Evolutionary conservation across 2,797 vertebrate genomes (phyloP).

Genomic region (Onychomys leucogaster): DNA sequence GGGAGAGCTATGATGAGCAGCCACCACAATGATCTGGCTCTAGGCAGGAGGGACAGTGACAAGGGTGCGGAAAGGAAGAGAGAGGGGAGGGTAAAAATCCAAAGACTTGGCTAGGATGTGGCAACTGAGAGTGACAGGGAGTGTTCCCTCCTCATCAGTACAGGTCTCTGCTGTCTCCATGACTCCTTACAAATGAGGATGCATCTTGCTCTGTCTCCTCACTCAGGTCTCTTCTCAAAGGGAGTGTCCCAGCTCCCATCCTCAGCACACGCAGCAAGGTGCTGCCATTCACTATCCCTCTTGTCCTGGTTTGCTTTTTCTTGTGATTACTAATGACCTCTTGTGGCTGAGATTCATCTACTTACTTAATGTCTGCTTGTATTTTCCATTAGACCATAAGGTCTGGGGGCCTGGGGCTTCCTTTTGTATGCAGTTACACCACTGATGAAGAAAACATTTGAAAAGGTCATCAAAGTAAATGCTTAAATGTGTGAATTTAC

Average conservation of each 20-base stretch:
- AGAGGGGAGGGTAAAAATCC: neutral
- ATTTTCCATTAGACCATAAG: neutral
- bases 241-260: neutral
- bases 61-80: neutral
- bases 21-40: neutral
- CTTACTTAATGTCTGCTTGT: constrained; percentile 41
- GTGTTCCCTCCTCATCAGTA: neutral
- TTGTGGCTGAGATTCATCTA: neutral
- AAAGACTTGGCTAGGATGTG: neutral
- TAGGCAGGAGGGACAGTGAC: neutral
- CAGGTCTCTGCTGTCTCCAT: neutral
- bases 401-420: neutral
- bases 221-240: neutral
- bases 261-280: neutral
- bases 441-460: neutral
- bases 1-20: neutral
- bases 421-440: neutral
- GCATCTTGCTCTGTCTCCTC: neutral
- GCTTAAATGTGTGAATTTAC: constrained; percentile 13
- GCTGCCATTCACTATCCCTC: neutral
- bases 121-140: neutral
- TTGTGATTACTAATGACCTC: neutral
- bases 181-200: neutral
- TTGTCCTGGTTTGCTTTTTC: neutral
- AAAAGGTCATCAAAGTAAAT: constrained; percentile 39